Base-by-base conservation (phyloP, 2,888 invertebrate genomes). In the Escarpia spicata region DNA sequence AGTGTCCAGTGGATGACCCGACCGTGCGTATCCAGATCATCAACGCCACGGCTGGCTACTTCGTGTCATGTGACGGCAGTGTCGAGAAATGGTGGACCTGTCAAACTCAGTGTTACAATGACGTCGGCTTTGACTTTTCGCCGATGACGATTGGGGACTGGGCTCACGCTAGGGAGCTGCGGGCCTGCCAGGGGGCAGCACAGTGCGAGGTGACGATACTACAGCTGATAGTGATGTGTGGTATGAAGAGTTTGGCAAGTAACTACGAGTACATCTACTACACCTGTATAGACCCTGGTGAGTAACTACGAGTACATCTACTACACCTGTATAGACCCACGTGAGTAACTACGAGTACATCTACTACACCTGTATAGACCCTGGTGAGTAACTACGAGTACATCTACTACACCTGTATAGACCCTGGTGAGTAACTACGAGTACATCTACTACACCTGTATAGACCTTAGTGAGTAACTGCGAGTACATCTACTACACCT, bases 181-280 rank as follows among this genome's bases (percentile, higher is more conserved):
- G 75, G 75, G 75, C 75, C 75, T 75, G 75, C 75, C 75, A 75
- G 75, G 75, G 75, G 75, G 75, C 75, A 75, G 75, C n/a, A 75
- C 75, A 75, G 75, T 75, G 75, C 75, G 75, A 75, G 26, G 75
- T 75, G 75, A 75, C 75, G 8, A 75, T 75, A 75, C 75, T 75
- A 26, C 75, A 75, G 75, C 75, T 75, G 75, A 75, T 75, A 75
- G 75, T 75, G 75, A 75, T 75, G 75, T 75, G 75, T 75, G 75
- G 75, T 26, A 75, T n/a, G 26, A 75, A 75, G 75, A 75, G 75
- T 75, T 26, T 75, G 26, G 75, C 75, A 26, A 75, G 75, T n/a
- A 75, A 75, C 75, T 75, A 75, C n/a, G 75, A 75, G 75, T 75
- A 75, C 75, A 75, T 75, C 75, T 75, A 75, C 75, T 75, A 75